phyloP scores from a whole-genome alignment of 2,888 invertebrate genomes.

The Margaritifera margaritifera region DNA sequence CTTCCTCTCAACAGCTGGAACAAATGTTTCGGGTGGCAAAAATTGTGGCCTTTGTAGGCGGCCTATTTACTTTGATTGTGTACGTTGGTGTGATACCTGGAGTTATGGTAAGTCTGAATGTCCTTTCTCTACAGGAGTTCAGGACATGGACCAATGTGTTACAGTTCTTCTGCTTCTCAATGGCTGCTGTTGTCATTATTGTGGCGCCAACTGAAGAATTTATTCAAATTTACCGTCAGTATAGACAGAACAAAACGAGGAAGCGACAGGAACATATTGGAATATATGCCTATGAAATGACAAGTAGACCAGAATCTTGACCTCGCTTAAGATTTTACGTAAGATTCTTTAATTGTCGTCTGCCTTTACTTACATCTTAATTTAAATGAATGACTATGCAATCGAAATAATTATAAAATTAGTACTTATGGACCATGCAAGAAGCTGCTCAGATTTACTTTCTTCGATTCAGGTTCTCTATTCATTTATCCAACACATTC shows the following conservation, averaged over 20 bases:
- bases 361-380: no score
- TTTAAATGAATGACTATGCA: no score
- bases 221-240: conserved; percentile 38
- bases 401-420: no score
- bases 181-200: conserved; percentile 50
- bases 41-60: conserved; percentile 51
- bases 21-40: conserved; percentile 50
- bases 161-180: conserved; percentile 50
- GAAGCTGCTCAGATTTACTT: no score
- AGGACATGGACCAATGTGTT: conserved; percentile 46
- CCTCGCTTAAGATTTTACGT: no score
- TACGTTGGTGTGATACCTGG: conserved; percentile 56
- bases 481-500: no score
- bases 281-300: conserved; percentile 11
- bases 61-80: conserved; percentile 38
- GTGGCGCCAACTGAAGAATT: conserved; percentile 56
- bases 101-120: conserved; percentile 51
- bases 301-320: background rate
- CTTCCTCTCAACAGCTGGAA: conserved; percentile 45
- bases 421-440: no score
- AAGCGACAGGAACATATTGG: conserved; percentile 1
- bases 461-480: no score
- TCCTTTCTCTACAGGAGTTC: conserved; percentile 47
- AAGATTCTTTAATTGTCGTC: no score
- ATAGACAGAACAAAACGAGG: conserved; percentile 28